These are phyloP conservation scores for Chromobotia macracanthus DNA, from an alignment of 2,797 vertebrate species.

Conservation along the genomic window DNA sequence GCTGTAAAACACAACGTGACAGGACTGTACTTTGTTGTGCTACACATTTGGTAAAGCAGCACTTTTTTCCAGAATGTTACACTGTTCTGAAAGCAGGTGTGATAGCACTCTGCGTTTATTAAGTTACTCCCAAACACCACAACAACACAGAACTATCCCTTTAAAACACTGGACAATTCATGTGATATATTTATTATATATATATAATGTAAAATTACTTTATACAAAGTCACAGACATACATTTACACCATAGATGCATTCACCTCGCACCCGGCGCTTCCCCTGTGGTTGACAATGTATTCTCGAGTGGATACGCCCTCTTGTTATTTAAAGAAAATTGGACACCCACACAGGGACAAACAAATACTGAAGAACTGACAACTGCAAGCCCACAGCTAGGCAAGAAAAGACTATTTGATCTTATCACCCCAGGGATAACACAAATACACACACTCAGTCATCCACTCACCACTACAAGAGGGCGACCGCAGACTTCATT, in stretches of 20 bases:
- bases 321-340: constrained; percentile 47
- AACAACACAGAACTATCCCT: not conserved
- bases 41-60: no score
- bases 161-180: not conserved
- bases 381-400: not conserved
- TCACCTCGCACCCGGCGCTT: constrained; percentile 23
- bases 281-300: constrained; percentile 17
- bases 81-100: no score
- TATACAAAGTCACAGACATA: constrained; percentile 9
- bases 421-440: constrained; percentile 28
- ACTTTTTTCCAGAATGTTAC: no score
- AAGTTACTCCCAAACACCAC: no score
- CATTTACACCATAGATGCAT: constrained; percentile 1
- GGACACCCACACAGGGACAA: constrained; percentile 18
- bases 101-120: not conserved
- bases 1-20: no score
- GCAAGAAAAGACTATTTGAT: constrained; percentile 35
- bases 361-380: constrained; percentile 29
- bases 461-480: constrained; percentile 15
- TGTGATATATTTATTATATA: no score
- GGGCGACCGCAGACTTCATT: constrained; percentile 19
- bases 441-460: constrained; percentile 23
- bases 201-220: no score
- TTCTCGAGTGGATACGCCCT: constrained; percentile 11
- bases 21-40: not conserved